Conservation (phyloP, 1,140 invertebrate genomes). For the Hormaphis cornu region DNA sequence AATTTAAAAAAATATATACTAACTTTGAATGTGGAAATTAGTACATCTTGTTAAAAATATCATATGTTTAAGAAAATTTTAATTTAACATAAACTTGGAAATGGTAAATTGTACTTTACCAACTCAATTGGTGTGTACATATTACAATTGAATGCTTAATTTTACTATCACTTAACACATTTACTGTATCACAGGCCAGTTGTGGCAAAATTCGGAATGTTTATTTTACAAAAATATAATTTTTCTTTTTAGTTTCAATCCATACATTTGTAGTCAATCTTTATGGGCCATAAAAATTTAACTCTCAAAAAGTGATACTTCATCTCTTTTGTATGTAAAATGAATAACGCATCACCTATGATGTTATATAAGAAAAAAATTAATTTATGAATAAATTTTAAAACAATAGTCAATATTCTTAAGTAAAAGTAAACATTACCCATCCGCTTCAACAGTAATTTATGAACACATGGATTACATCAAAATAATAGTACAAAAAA, state of each 20-base stretch:
- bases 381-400: no score
- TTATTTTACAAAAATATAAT: neutral
- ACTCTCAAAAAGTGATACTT: neutral
- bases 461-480: no score
- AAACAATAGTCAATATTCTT: no score
- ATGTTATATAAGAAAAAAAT: no score
- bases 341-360: no score
- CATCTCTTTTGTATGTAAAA: neutral
- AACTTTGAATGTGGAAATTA: no score
- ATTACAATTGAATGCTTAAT: conserved; percentile 15
- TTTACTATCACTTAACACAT: neutral
- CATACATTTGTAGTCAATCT: neutral
- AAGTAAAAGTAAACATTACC: neutral
- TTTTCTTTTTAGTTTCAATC: neutral
- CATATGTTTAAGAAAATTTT: neutral
- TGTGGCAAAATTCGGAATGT: conserved; percentile 25
- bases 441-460: neutral
- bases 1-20: no score
- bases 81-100: neutral
- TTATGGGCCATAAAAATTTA: neutral
- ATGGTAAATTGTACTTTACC: neutral
- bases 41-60: no score
- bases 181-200: conserved; percentile 23
- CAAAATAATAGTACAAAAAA: neutral
- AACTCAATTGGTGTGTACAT: neutral